Evolutionary conservation across 2,888 invertebrate species (phyloP).

Genomic region (Zootermopsis nevadensis): DNA sequence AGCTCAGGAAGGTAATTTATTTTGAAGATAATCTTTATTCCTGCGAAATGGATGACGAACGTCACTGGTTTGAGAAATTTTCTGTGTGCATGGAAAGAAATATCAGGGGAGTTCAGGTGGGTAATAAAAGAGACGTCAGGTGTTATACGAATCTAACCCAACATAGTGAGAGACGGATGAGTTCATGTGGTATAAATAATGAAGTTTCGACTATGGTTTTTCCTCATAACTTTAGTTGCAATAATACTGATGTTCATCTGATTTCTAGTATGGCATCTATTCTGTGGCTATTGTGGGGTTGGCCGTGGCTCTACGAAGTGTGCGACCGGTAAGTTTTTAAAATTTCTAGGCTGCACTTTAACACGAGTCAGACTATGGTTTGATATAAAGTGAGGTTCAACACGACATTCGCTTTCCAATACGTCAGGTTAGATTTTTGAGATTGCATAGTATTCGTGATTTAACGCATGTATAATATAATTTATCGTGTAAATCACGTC

Average conservation of each 20-base stretch:
- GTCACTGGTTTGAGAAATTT: constrained; percentile 10
- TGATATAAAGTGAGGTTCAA: too few species aligned
- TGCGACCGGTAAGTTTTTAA: constrained; percentile 68
- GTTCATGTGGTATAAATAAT: neutral
- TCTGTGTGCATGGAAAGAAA: constrained; percentile 9
- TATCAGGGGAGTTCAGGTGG: constrained; percentile 21
- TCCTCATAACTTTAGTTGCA: neutral
- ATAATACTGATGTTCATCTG: neutral
- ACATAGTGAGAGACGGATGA: too few species aligned
- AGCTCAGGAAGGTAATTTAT: neutral
- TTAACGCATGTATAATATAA: too few species aligned
- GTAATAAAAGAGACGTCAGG: neutral
- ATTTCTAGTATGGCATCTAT: constrained; percentile 70
- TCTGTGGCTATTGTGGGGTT: constrained; percentile 69
- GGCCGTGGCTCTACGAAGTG: constrained; percentile 68
- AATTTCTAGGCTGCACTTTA: too few species aligned
- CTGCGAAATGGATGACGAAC: constrained; percentile 18
- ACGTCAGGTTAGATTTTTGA: too few species aligned
- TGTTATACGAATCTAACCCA: neutral
- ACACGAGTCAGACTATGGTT: too few species aligned
- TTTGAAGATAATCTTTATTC: neutral
- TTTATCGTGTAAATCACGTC: too few species aligned
- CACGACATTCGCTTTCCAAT: too few species aligned
- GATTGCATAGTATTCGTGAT: too few species aligned
- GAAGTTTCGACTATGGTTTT: neutral